Evolutionary conservation across 2,888 invertebrate genomes (phyloP).

Genomic region (Temnothorax unifasciatus): DNA sequence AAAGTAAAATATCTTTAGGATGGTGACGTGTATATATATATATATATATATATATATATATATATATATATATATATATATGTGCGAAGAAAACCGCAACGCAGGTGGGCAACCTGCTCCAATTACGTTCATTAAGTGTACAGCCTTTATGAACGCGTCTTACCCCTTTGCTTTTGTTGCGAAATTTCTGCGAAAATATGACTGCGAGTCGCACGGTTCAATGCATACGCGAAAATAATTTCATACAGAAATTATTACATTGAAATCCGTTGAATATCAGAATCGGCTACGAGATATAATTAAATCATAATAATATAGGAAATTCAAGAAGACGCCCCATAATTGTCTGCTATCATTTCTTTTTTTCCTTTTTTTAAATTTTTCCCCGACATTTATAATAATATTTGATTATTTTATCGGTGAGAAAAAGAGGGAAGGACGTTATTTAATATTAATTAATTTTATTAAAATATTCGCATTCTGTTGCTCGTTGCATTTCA

Average conservation of each 20-base stretch:
- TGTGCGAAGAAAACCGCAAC: constrained; percentile 80
- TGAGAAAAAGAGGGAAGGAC: neutral
- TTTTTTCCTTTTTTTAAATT: neutral
- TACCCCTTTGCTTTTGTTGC: constrained; percentile 55
- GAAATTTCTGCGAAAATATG: constrained; percentile 43
- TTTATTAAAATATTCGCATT: constrained; percentile 26
- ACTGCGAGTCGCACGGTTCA: constrained; percentile 21
- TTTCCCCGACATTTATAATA: neutral
- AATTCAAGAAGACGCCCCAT: neutral
- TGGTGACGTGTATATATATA: constrained; percentile 73
- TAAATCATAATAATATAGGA: neutral
- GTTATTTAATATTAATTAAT: constrained; percentile 38
- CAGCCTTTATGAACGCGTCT: constrained; percentile 64
- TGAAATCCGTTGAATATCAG: neutral
- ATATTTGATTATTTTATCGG: constrained; percentile 11
- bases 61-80: constrained; percentile 50
- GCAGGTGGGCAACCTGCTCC: constrained; percentile 83
- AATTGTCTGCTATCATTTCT: neutral
- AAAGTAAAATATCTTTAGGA: constrained; percentile 77
- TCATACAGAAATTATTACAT: neutral
- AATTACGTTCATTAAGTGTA: constrained; percentile 83
- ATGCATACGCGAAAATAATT: no score
- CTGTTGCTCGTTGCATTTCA: constrained; percentile 13
- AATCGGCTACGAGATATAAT: neutral
- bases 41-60: constrained; percentile 45